phyloP scores from a whole-genome alignment of 2,797 vertebrate species.

The Sebastes alutus region DNA sequence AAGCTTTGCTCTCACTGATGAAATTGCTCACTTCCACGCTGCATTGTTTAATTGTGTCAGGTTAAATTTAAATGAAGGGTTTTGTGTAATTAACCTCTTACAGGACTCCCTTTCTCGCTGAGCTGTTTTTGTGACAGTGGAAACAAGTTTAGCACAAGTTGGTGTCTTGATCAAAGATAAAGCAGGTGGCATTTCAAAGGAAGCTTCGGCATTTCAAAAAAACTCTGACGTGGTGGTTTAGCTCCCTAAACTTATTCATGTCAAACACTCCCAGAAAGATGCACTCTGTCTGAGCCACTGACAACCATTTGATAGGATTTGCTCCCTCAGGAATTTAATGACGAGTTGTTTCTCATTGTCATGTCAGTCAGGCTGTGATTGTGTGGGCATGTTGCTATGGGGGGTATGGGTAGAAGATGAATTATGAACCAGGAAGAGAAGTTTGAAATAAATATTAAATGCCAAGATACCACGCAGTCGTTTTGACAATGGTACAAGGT shows the following conservation, averaged over 20 bases:
- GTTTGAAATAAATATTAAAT: neutral
- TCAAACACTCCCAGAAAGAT: neutral
- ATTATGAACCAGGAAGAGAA: neutral
- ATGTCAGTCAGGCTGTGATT: neutral
- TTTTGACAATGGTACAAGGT: neutral
- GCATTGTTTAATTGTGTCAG: slow-evolving; percentile 5
- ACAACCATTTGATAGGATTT: neutral
- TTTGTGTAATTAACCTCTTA: neutral
- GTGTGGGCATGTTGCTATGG: neutral
- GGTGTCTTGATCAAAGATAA: neutral
- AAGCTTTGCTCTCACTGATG: neutral
- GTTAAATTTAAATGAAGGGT: neutral
- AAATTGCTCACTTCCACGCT: slow-evolving; percentile 17
- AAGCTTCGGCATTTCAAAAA: neutral
- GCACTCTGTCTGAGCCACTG: neutral
- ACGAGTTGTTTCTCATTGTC: neutral
- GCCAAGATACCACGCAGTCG: neutral
- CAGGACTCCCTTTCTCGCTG: neutral
- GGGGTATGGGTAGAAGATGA: neutral
- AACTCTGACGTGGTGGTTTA: neutral
- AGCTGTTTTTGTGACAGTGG: neutral
- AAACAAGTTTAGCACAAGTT: neutral
- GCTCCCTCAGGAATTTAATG: neutral
- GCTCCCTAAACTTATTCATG: neutral
- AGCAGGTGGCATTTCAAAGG: neutral